phyloP scores from a whole-genome alignment of 1,140 invertebrate species.

The Lineus longissimus region DNA sequence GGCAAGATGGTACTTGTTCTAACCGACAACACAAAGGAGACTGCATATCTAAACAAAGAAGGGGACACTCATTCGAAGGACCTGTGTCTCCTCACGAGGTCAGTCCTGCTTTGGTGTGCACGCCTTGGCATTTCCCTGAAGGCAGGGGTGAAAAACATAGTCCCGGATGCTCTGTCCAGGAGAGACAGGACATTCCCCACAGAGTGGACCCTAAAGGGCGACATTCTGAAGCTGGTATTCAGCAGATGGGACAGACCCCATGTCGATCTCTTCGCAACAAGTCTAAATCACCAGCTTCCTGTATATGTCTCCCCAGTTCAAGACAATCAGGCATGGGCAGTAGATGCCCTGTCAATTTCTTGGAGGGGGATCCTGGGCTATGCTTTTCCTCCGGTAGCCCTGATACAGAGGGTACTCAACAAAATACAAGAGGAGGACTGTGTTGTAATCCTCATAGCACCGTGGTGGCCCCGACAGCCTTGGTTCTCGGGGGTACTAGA shows the following conservation, averaged over 20 bases:
- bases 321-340: slow-evolving; percentile 9
- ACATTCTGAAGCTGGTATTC: background rate
- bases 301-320: slow-evolving; percentile 16
- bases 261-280: slow-evolving; percentile 21
- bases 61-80: slow-evolving; percentile 9
- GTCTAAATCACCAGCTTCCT: slow-evolving; percentile 13
- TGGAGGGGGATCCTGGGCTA: slow-evolving; percentile 19
- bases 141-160: slow-evolving; percentile 10
- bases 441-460: slow-evolving; percentile 21
- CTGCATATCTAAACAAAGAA: slow-evolving; percentile 10
- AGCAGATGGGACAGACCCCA: background rate
- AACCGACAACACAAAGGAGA: too few species aligned
- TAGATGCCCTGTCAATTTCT: slow-evolving; percentile 17
- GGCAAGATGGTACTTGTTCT: too few species aligned
- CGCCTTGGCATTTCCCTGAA: background rate
- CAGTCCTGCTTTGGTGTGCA: slow-evolving; percentile 5
- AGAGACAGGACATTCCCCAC: background rate
- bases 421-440: slow-evolving; percentile 17
- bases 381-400: slow-evolving; percentile 20
- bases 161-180: slow-evolving; percentile 8
- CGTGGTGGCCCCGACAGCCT: slow-evolving; percentile 12
- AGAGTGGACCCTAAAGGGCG: background rate
- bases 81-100: slow-evolving; percentile 12
- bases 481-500: slow-evolving; percentile 20
- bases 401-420: slow-evolving; percentile 16